Evolutionary conservation across 2,888 invertebrate genomes (phyloP), one percentile per base, ranked within the genome.

Genomic region (Ichneumoninae sp.): DNA sequence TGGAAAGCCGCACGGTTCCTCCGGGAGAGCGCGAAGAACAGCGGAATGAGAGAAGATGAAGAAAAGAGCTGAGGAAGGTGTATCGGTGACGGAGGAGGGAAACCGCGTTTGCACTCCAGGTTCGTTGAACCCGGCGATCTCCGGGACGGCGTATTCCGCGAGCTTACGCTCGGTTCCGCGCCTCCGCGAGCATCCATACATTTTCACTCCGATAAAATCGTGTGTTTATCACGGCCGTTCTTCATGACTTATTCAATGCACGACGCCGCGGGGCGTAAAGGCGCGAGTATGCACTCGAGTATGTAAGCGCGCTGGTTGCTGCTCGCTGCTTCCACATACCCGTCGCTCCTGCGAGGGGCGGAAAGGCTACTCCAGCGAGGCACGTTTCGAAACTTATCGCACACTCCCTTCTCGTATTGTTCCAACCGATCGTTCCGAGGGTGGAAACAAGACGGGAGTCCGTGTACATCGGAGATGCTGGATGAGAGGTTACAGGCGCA

Each of bases 201-300:
- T 83, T 90, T 88, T 89, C 87, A 86, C 84, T 75, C 80, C 87
- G 89, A 90, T 90, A 89, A 88, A 89, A 90, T 89, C 89, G 87
- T 83, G 84, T 85, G 87, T 87, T 89, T 90, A 88, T 89, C 89
- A 88, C 70, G 82, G 85, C 44, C 83, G 85, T 88, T 88, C 87
- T 89, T 89, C 90, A 90, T 90, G 90, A 89, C 88, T 90, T 90
- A 90, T 90, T 90, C 90, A 90, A 89, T 87, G 86, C 88, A 84
- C 86, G 87, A 88, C 78, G 83, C 78, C 78, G 78, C 85, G 84
- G 86, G 86, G 85, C 83, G 88, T 87, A 86, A 87, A 86, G 83
- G 88, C 86, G 85, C 54, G 70, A 87, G 83, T 40, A 86, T 84
- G 84, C 69, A 50, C 77, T 76, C 77, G 75, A 63, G 44, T 83